Evolutionary conservation across 2,797 vertebrate genomes (phyloP).

Genomic region (Caiman crocodilus): DNA sequence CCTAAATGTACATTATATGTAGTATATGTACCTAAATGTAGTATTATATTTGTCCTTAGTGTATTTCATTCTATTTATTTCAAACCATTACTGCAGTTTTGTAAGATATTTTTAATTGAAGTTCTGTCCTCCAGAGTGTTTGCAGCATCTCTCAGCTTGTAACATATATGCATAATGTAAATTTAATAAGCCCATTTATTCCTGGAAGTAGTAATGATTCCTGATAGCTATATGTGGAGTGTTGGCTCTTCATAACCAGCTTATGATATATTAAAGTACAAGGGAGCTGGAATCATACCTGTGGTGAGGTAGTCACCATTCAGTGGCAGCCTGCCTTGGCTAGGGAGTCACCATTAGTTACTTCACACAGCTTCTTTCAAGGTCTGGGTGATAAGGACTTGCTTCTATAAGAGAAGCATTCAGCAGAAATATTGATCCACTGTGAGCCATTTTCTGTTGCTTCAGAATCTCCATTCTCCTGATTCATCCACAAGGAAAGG

Average conservation of each 20-base stretch:
- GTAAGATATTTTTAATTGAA: no score
- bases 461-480: background rate
- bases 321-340: background rate
- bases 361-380: rapidly evolving
- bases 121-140: no score
- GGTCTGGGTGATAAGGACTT: background rate
- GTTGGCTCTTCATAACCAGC: background rate
- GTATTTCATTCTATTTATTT: no score
- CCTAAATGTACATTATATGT: no score
- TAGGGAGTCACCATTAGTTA: rapidly evolving
- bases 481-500: background rate
- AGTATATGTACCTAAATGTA: no score
- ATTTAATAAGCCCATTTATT: background rate
- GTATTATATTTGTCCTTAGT: no score
- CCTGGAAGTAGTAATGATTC: background rate
- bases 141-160: no score
- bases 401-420: background rate
- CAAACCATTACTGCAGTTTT: no score
- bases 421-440: background rate
- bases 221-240: background rate
- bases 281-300: background rate
- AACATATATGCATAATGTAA: background rate
- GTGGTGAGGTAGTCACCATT: background rate
- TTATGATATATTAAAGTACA: background rate
- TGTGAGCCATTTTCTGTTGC: background rate